These are phyloP conservation scores for Meteorus sp. DNA, from an alignment of 1,140 invertebrate genomes.

Conservation along the genomic window DNA sequence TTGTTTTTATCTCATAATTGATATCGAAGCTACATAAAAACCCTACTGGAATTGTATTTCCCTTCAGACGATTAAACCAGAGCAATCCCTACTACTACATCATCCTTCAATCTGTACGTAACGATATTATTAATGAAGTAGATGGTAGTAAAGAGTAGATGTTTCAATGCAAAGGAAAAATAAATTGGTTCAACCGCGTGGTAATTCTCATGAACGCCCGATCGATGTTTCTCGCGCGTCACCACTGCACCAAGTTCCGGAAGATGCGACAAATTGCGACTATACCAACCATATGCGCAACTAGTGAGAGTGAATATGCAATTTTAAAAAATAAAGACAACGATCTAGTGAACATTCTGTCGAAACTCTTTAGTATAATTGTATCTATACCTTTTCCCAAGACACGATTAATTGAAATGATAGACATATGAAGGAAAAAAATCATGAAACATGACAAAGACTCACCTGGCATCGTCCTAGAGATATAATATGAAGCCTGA, in stretches of 20 bases:
- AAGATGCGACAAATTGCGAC: constrained; percentile 18
- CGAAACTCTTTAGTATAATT: too few species aligned
- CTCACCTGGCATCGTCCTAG: constrained; percentile 52
- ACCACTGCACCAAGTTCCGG: constrained; percentile 4
- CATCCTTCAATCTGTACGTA: too few species aligned
- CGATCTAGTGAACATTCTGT: not conserved
- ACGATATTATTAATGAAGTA: too few species aligned
- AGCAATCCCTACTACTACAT: too few species aligned
- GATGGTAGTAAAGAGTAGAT: too few species aligned
- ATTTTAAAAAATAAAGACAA: not conserved
- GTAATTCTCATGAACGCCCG: not conserved
- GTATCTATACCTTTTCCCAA: too few species aligned
- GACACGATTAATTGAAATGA: not conserved
- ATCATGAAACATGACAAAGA: constrained; percentile 8
- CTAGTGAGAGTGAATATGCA: constrained; percentile 15
- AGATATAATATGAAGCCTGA: constrained; percentile 48
- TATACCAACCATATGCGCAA: constrained; percentile 20
- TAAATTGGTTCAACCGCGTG: not conserved
- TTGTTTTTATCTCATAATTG: not conserved
- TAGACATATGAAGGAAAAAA: constrained; percentile 9
- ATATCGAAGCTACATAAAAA: too few species aligned
- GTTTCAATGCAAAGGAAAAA: too few species aligned
- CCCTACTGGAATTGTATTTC: too few species aligned
- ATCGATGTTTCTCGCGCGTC: constrained; percentile 21
- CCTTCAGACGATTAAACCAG: too few species aligned